Percentiles rank a stretch among this genome's conserved stretches.
Conservation (phyloP, 2,113 vertebrate species). For the Excalfactoria chinensis region DNA sequence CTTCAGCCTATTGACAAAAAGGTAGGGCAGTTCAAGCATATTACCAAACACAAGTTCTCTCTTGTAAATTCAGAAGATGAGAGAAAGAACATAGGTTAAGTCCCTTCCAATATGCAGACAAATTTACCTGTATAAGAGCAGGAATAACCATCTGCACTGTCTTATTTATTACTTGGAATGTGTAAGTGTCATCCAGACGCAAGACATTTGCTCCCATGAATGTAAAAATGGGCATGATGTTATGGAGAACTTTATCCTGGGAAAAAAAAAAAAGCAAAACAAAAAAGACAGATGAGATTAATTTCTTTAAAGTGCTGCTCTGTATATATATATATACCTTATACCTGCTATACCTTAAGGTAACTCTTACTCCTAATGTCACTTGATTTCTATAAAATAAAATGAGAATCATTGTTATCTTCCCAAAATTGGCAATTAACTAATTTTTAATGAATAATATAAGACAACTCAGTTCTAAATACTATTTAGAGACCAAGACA, state of each 20-base stretch:
- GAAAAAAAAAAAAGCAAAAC: not conserved
- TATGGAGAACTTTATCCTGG: conserved; percentile 97
- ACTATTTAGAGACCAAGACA: not conserved
- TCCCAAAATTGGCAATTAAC: not conserved
- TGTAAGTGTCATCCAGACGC: conserved; percentile 94
- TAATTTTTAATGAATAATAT: not conserved
- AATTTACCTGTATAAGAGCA: conserved; percentile 89
- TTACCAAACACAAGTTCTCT: not conserved
- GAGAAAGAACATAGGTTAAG: not conserved
- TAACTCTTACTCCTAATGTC: not conserved
- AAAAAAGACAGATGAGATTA: not conserved
- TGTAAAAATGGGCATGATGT: conserved; percentile 99
- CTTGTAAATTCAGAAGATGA: too few species aligned
- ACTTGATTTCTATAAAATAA: not conserved
- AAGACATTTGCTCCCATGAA: conserved; percentile 97
- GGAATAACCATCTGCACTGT: conserved; percentile 95
- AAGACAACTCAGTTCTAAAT: not conserved
- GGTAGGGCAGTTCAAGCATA: not conserved
- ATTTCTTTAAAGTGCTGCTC: not conserved
- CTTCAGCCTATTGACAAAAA: conserved; percentile 79
- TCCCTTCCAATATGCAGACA: not conserved
- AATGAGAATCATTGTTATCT: not conserved
- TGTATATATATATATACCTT: too few species aligned
- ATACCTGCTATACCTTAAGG: not conserved
- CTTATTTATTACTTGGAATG: conserved; percentile 95